These are phyloP conservation scores for Drosophila ambigua DNA, from an alignment of 1,140 invertebrate genomes.

Conservation along the genomic window DNA sequence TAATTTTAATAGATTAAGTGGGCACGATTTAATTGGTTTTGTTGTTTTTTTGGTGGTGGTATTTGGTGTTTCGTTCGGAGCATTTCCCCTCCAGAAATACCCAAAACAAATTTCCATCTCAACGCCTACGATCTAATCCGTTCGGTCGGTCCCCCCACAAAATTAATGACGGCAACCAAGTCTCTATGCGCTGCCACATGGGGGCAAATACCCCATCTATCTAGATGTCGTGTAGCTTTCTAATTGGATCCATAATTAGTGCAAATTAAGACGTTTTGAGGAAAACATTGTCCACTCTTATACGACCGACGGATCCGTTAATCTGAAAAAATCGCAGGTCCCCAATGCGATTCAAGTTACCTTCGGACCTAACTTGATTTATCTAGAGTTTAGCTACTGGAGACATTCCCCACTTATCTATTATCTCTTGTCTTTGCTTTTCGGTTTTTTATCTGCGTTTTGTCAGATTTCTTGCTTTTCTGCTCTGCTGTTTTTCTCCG, in stretches of 20 bases:
- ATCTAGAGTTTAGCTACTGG: conserved; percentile 11
- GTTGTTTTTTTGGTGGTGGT: conserved; percentile 11
- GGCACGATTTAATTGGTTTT: conserved; percentile 51
- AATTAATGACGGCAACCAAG: conserved; percentile 61
- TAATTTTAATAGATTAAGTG: conserved; percentile 61
- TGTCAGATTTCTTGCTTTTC: conserved; percentile 37
- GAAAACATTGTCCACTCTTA: conserved; percentile 35
- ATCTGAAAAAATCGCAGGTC: conserved; percentile 25
- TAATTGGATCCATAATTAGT: conserved; percentile 78
- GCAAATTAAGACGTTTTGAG: conserved; percentile 56
- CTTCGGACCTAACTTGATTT: background rate
- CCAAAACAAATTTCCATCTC: conserved; percentile 43
- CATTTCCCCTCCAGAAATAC: conserved; percentile 41
- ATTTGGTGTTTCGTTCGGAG: conserved; percentile 21
- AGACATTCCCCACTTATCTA: conserved; percentile 11
- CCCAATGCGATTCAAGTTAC: too few species aligned
- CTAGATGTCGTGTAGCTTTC: conserved; percentile 43
- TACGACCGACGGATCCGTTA: conserved; percentile 57
- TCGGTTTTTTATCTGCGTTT: conserved; percentile 31
- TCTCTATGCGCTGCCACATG: conserved; percentile 55
- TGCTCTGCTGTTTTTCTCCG: background rate
- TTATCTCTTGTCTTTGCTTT: conserved; percentile 16
- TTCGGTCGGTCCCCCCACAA: conserved; percentile 21
- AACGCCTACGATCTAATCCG: conserved; percentile 70
- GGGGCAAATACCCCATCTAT: conserved; percentile 56